Percentiles rank a stretch among this genome's conserved stretches.
phyloP scores from a whole-genome alignment of 2,888 invertebrate genomes.

The Argyresthia goedartella region DNA sequence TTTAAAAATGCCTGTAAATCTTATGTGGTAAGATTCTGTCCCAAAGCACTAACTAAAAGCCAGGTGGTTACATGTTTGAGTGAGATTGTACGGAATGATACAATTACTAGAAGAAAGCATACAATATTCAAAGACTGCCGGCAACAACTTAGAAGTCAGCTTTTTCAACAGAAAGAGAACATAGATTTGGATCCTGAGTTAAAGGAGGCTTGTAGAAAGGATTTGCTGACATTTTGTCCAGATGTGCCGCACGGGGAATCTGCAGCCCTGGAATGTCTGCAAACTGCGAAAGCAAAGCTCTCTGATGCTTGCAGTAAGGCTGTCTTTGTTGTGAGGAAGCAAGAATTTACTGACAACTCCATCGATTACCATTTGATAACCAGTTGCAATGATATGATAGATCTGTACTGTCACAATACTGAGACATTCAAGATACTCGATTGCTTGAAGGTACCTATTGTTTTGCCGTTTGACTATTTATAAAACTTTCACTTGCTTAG shows the following conservation, averaged over 20 bases:
- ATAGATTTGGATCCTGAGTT: conserved; percentile 88
- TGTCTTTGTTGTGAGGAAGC: conserved; percentile 87
- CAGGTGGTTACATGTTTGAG: conserved; percentile 89
- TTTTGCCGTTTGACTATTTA: not conserved
- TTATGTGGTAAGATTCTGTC: conserved; percentile 79
- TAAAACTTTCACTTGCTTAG: no score
- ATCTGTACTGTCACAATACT: conserved; percentile 83
- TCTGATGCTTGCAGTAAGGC: conserved; percentile 80
- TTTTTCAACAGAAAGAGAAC: conserved; percentile 93
- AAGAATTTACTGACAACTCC: conserved; percentile 88
- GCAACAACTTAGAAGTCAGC: conserved; percentile 90
- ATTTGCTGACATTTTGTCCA: conserved; percentile 81
- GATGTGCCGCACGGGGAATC: conserved; percentile 77
- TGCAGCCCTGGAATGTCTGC: conserved; percentile 86
- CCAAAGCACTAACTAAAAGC: conserved; percentile 77
- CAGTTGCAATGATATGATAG: conserved; percentile 88
- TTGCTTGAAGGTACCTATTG: conserved; percentile 76
- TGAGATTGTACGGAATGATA: conserved; percentile 91
- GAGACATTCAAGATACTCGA: conserved; percentile 79
- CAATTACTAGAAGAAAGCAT: conserved; percentile 80
- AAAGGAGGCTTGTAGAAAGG: conserved; percentile 83
- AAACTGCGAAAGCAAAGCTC: conserved; percentile 73
- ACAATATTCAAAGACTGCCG: conserved; percentile 90
- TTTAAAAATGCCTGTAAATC: conserved; percentile 95
- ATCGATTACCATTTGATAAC: conserved; percentile 88